These are phyloP conservation scores for Pseudeuparius sepicola DNA, from an alignment of 2,888 invertebrate species.

Conservation along the genomic window DNA sequence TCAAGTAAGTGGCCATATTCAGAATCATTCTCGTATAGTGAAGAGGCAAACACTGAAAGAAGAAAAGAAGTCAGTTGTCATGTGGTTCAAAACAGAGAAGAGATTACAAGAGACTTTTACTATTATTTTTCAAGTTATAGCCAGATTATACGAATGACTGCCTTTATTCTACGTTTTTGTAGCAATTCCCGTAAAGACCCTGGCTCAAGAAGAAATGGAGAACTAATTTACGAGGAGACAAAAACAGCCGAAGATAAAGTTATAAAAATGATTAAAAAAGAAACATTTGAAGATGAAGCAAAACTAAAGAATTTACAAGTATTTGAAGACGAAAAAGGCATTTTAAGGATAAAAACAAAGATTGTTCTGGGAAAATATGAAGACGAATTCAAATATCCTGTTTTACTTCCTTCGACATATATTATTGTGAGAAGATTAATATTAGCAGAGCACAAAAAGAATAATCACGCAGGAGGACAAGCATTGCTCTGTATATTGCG, in stretches of 20 bases:
- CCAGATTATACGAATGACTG: constrained; percentile 10
- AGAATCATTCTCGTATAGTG: constrained; percentile 3
- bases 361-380: not conserved
- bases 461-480: constrained; percentile 13
- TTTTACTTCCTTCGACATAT: constrained; percentile 7
- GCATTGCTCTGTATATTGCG: constrained; percentile 16
- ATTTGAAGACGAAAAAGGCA: constrained; percentile 11
- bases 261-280: constrained; percentile 8
- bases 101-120: too few species aligned
- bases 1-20: constrained; percentile 9
- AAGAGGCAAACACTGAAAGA: too few species aligned
- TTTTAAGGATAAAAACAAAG: constrained; percentile 8
- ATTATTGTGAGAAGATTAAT: constrained; percentile 7
- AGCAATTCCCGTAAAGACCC: constrained; percentile 11
- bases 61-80: too few species aligned
- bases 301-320: too few species aligned
- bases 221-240: constrained; percentile 8
- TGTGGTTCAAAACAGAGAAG: too few species aligned
- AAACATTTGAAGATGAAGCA: constrained; percentile 9
- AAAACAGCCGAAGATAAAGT: constrained; percentile 7
- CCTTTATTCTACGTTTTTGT: constrained; percentile 11
- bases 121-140: constrained; percentile 12
- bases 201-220: constrained; percentile 6
- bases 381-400: not conserved
- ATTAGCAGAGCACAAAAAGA: constrained; percentile 5